Conservation (phyloP, 92 coral and sea anemone genomes). For the Epizoanthus ramosus region DNA sequence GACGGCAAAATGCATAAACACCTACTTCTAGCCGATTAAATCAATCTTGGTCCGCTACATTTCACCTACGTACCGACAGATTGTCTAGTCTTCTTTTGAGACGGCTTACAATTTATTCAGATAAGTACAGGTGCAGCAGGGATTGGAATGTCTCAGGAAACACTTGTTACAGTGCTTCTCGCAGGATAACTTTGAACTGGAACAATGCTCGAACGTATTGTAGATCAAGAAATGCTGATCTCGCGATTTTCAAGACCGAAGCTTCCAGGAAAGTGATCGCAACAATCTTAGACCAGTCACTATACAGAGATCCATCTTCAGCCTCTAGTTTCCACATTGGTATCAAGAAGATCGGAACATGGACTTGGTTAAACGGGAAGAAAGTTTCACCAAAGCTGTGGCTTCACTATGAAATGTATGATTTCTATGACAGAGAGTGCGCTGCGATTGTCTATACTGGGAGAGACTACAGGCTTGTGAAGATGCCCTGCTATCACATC, state of each 20-base stretch:
- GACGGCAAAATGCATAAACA: too few species aligned
- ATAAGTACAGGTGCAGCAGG: background rate
- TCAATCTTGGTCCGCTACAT: too few species aligned
- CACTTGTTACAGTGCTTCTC: background rate
- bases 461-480: background rate
- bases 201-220: background rate
- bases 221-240: background rate
- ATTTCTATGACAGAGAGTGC: conserved; percentile 16
- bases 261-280: background rate
- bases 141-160: background rate
- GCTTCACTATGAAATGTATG: background rate
- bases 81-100: too few species aligned
- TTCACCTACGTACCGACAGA: too few species aligned
- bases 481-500: background rate
- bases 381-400: conserved; percentile 3
- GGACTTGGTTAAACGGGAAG: conserved; percentile 32
- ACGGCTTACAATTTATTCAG: background rate
- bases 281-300: background rate
- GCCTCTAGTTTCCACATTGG: background rate
- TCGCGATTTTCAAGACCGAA: conserved; percentile 12
- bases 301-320: background rate
- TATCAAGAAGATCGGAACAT: conserved; percentile 5
- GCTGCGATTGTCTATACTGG: background rate
- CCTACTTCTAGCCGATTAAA: too few species aligned
- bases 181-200: background rate